Evolutionary conservation across 1,140 invertebrate species (phyloP).

Genomic region (Eupeodes corollae): DNA sequence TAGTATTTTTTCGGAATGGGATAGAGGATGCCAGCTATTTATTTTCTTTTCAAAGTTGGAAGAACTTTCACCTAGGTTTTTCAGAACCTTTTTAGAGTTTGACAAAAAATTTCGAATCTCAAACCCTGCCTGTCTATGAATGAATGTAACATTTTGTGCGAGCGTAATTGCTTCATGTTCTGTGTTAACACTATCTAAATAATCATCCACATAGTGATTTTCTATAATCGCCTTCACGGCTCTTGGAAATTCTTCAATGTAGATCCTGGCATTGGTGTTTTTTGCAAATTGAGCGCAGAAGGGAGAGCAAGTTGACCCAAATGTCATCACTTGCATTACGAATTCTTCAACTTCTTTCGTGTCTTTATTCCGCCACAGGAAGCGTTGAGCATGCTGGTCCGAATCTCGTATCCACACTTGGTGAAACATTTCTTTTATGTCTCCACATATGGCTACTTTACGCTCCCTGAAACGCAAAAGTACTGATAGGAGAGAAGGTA

Average conservation of each 20-base stretch:
- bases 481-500: slow-evolving; percentile 17
- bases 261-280: slow-evolving; percentile 21
- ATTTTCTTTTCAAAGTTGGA: neutral
- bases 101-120: neutral
- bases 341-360: slow-evolving; percentile 4
- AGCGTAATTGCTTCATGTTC: slow-evolving; percentile 12
- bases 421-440: slow-evolving; percentile 22
- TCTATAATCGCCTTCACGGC: slow-evolving; percentile 18
- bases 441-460: slow-evolving; percentile 12
- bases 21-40: neutral
- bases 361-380: slow-evolving; percentile 20
- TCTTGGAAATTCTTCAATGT: slow-evolving; percentile 7
- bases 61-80: neutral
- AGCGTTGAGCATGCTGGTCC: slow-evolving; percentile 18
- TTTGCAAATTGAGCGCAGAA: slow-evolving; percentile 25
- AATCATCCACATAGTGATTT: slow-evolving; percentile 35
- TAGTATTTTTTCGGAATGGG: neutral
- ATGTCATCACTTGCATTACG: slow-evolving; percentile 15
- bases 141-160: neutral
- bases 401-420: slow-evolving; percentile 13
- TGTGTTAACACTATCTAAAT: slow-evolving; percentile 19
- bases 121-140: neutral
- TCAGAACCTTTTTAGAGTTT: neutral
- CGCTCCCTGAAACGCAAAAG: slow-evolving; percentile 23
- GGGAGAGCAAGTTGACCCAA: slow-evolving; percentile 27